Evolutionary conservation across 2,888 invertebrate genomes (phyloP).

Genomic region (Ceriagrion tenellum): DNA sequence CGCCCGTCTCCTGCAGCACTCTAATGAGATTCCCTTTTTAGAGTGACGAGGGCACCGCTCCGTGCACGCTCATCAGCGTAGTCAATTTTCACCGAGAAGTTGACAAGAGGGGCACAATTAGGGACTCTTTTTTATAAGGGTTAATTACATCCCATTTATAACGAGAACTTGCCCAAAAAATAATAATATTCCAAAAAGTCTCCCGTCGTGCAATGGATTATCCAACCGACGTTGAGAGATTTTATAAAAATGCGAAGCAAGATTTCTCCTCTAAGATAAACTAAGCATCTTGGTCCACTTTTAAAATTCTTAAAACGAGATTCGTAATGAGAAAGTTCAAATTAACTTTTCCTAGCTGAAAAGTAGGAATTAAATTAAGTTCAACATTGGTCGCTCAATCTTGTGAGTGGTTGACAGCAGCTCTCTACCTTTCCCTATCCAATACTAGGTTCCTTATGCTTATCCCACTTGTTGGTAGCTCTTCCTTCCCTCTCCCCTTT

Average conservation of each 20-base stretch:
- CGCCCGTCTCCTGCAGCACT: not conserved
- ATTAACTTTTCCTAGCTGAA: too few species aligned
- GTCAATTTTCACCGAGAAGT: not conserved
- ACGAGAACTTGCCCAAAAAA: not conserved
- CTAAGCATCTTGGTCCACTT: too few species aligned
- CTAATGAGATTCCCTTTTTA: slow-evolving; percentile 13
- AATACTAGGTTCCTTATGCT: too few species aligned
- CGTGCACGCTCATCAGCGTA: not conserved
- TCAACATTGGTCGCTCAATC: too few species aligned
- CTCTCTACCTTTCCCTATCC: too few species aligned
- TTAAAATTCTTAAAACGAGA: too few species aligned
- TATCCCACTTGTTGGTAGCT: too few species aligned
- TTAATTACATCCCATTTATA: not conserved
- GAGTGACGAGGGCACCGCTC: not conserved
- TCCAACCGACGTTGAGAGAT: not conserved
- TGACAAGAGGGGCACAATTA: not conserved
- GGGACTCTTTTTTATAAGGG: not conserved
- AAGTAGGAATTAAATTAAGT: too few species aligned
- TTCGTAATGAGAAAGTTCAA: too few species aligned
- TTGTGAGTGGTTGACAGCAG: too few species aligned
- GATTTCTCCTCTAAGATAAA: not conserved
- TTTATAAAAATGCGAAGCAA: not conserved
- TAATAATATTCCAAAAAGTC: not conserved
- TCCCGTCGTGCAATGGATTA: not conserved
- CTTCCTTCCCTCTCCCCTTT: too few species aligned